Evolutionary conservation across 2,797 vertebrate species (phyloP), one percentile per base, ranked within the genome.

Genomic region (Cyclopterus lumpus): DNA sequence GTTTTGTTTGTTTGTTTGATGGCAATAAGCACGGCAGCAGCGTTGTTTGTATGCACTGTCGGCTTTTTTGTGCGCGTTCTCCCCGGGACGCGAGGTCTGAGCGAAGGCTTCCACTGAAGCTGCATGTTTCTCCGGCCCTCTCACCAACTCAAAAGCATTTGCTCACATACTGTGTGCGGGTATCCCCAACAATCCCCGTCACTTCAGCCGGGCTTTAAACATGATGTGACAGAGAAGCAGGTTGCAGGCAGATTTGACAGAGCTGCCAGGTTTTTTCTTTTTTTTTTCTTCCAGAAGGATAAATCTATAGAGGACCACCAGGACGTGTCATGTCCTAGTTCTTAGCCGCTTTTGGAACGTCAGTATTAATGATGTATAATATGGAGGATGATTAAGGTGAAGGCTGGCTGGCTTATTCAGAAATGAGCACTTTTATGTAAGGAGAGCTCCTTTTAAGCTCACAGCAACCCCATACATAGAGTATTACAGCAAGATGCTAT

Each of bases 281-380:
- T 48, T 48, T 22, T 49, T 48, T n/a, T 8, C 8, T 36, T 36
- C 8, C 68, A 60, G 65, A 61, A 28, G 69, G 77, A 86, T 88
- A 87, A 85, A 77, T 77, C 77, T 82, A 62, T 71, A 75, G 86
- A 85, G 79, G 80, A 85, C 82, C 83, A 88, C 86, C 80, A 60
- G 55, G 68, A 80, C 58, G 49, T 62, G 20, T 61, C 81, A 68
- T 82, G 84, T 85, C 85, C 88, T 58, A 80, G 58, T 91, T 90
- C 84, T 92, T 89, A 90, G 87, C 82, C 87, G 71, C 86, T 88
- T 81, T 81, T 83, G 81, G 72, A 89, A 91, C 89, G 86, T 85
- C 85, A 77, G 86, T 85, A 91, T 90, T 92, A 91, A 91, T 89
- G 87, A 85, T 89, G 88, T 86, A 81, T 87, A 87, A 90, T 86